Conservation (phyloP, 2,113 vertebrate species). For the Gambusia holbrooki region DNA sequence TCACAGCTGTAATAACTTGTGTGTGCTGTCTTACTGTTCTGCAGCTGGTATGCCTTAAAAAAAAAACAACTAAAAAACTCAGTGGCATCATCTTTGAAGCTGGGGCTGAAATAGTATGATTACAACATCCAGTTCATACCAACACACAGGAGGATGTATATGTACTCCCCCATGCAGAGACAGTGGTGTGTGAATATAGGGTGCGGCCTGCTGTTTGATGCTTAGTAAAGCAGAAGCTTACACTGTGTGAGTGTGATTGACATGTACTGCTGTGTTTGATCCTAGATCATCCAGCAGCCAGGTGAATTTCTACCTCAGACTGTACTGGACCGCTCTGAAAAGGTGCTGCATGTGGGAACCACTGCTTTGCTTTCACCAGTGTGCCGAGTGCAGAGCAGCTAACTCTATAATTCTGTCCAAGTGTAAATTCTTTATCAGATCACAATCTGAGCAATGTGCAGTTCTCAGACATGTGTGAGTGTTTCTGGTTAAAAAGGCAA, state of each 20-base stretch:
- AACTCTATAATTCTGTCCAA: neutral
- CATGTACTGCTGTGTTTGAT: slow-evolving; percentile 25
- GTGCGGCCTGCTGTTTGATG: slow-evolving; percentile 43
- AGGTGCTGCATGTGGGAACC: neutral
- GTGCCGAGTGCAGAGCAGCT: neutral
- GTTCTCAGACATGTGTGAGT: slow-evolving; percentile 11
- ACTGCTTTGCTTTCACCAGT: neutral
- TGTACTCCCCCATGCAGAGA: slow-evolving; percentile 3
- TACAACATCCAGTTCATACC: slow-evolving; percentile 38
- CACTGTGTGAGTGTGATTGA: slow-evolving; percentile 27
- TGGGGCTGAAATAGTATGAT: slow-evolving; percentile 17
- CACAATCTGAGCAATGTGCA: slow-evolving; percentile 13
- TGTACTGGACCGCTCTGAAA: neutral
- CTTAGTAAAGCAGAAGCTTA: slow-evolving; percentile 30
- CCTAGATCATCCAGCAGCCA: neutral
- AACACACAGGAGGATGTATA: slow-evolving; percentile 16
- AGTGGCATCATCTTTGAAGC: slow-evolving; percentile 19
- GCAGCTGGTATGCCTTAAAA: slow-evolving; percentile 1
- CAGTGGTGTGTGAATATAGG: slow-evolving; percentile 41
- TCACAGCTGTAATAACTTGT: neutral
- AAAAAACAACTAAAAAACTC: neutral
- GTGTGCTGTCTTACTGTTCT: neutral
- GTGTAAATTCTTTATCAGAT: slow-evolving; percentile 1
- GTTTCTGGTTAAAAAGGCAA: slow-evolving; percentile 52
- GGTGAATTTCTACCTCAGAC: neutral